Evolutionary conservation across 1,140 invertebrate genomes (phyloP).

Genomic region (Aphelenchoides fujianensis): DNA sequence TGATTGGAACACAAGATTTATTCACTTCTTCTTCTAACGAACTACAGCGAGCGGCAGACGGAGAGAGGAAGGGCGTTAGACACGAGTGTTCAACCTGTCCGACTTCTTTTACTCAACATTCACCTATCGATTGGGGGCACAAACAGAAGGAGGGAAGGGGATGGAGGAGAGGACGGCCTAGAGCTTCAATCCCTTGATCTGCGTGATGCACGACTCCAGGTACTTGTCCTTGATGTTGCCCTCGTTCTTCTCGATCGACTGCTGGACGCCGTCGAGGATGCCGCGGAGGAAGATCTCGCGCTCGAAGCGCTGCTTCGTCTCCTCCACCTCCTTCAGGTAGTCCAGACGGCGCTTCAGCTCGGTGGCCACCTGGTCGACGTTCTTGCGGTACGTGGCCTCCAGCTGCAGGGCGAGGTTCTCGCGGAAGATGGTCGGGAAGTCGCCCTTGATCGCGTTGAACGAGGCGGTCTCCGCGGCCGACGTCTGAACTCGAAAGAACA

Average conservation of each 20-base stretch:
- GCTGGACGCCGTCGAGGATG: constrained; percentile 51
- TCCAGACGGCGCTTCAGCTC: constrained; percentile 59
- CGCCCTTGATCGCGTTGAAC: constrained; percentile 52
- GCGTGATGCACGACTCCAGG: constrained; percentile 55
- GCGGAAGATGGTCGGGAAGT: constrained; percentile 58
- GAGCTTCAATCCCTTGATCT: constrained; percentile 18
- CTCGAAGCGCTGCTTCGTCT: constrained; percentile 58
- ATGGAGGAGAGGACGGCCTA: not conserved
- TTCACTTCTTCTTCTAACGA: not conserved
- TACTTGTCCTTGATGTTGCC: constrained; percentile 57
- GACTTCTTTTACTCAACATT: no score
- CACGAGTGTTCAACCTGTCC: no score
- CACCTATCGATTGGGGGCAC: no score
- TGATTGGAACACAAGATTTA: not conserved
- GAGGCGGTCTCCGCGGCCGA: constrained; percentile 57
- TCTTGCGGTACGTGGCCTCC: constrained; percentile 60
- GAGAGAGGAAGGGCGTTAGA: no score
- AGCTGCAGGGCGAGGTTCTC: constrained; percentile 59
- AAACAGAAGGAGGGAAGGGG: not conserved
- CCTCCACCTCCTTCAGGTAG: constrained; percentile 58
- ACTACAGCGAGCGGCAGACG: not conserved
- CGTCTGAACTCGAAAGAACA: no score
- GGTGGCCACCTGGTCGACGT: constrained; percentile 55
- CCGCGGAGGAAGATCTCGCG: constrained; percentile 53
- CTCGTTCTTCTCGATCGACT: constrained; percentile 46